Evolutionary conservation across 64 coral and sea anemone species (phyloP).

Genomic region (Porites lutea): DNA sequence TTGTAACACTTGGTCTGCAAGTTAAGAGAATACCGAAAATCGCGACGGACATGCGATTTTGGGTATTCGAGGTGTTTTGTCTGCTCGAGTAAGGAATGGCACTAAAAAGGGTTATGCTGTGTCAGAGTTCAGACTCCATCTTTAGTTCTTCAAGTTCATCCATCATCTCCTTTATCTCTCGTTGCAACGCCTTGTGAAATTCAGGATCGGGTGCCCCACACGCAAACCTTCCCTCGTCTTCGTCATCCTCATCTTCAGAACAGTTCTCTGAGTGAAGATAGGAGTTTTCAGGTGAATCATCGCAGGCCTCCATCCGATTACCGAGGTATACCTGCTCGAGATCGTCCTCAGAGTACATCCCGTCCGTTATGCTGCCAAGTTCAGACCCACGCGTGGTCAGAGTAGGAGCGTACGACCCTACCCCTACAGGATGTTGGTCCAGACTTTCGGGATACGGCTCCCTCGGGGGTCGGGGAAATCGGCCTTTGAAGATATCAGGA

Average conservation of each 20-base stretch:
- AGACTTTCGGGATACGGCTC: conserved; percentile 92
- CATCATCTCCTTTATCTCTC: conserved; percentile 71
- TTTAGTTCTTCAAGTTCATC: conserved; percentile 65
- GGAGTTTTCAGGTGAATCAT: conserved; percentile 91
- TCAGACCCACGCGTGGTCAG: conserved; percentile 78
- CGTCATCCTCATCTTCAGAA: conserved; percentile 78
- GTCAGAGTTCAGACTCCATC: conserved; percentile 60
- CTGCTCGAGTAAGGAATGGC: not conserved
- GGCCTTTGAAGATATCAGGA: conserved; percentile 83
- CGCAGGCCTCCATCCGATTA: conserved; percentile 89
- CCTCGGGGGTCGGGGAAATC: conserved; percentile 80
- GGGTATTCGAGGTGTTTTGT: not conserved
- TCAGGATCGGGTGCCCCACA: conserved; percentile 38
- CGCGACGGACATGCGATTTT: no score
- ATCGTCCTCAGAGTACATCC: conserved; percentile 85
- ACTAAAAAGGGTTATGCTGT: not conserved
- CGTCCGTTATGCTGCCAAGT: conserved; percentile 85
- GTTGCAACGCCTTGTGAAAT: conserved; percentile 57
- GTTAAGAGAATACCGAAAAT: no score
- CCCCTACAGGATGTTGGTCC: conserved; percentile 79
- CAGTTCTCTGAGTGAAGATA: conserved; percentile 92
- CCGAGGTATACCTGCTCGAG: conserved; percentile 89
- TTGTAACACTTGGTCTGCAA: no score
- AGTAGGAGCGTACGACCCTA: conserved; percentile 80
- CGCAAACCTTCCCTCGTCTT: conserved; percentile 1